Evolutionary conservation across 2,113 vertebrate species (phyloP).

Genomic region (Paratilapia polleni): DNA sequence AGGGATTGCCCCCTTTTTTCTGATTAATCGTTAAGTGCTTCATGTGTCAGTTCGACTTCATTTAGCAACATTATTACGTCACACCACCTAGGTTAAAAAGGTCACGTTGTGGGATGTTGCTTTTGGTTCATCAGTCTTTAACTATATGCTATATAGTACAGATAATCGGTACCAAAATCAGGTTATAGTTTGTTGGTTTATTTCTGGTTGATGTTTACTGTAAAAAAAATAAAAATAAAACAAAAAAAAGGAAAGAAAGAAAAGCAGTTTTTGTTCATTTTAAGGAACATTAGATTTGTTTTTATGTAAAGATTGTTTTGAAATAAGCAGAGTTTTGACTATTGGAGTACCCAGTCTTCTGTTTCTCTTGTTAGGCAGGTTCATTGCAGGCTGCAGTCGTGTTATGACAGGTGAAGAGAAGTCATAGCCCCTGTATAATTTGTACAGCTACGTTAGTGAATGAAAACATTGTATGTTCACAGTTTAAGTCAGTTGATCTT

Average conservation of each 20-base stretch:
- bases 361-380: constrained; percentile 51
- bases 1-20: constrained; percentile 46
- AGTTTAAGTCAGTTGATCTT: constrained; percentile 75
- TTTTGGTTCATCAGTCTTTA: constrained; percentile 48
- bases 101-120: constrained; percentile 48
- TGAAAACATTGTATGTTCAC: constrained; percentile 77
- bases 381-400: constrained; percentile 59
- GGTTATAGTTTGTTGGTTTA: constrained; percentile 12
- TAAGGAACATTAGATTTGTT: not conserved
- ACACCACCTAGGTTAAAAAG: constrained; percentile 30
- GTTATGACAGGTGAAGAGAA: constrained; percentile 64
- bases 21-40: constrained; percentile 42
- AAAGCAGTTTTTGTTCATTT: not conserved
- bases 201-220: constrained; percentile 25
- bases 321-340: constrained; percentile 25
- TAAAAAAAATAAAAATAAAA: not conserved
- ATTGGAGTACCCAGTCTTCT: constrained; percentile 12
- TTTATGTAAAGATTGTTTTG: constrained; percentile 37
- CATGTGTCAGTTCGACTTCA: constrained; percentile 39
- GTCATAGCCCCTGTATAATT: constrained; percentile 77
- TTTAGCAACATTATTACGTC: constrained; percentile 6
- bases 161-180: constrained; percentile 40
- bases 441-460: constrained; percentile 81
- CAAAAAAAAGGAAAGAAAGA: not conserved
- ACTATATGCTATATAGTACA: constrained; percentile 12